These are phyloP conservation scores for Dynastes tityus DNA, from an alignment of 2,888 invertebrate species.

Conservation along the genomic window DNA sequence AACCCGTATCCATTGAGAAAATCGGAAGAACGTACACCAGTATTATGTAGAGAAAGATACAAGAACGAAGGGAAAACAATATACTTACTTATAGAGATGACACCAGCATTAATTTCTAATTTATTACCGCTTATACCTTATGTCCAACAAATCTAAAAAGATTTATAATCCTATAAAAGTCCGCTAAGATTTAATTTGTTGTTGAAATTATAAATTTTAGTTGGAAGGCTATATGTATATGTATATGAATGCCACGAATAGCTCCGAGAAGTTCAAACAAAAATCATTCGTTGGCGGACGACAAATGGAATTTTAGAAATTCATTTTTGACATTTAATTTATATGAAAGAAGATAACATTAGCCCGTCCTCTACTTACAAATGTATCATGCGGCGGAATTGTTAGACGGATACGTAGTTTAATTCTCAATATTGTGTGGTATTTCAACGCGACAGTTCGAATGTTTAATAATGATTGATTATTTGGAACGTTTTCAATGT, in stretches of 20 bases:
- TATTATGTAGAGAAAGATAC: conserved; percentile 12
- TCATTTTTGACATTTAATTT: conserved; percentile 18
- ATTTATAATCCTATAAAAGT: conserved; percentile 41
- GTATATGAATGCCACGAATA: not conserved
- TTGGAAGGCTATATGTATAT: not conserved
- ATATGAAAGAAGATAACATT: conserved; percentile 14
- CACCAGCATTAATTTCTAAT: conserved; percentile 36
- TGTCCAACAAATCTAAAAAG: conserved; percentile 36
- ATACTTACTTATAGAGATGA: conserved; percentile 26
- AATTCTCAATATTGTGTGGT: conserved; percentile 25
- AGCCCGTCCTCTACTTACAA: not conserved
- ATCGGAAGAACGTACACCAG: not conserved
- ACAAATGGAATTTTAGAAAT: conserved; percentile 20
- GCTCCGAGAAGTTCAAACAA: conserved; percentile 3
- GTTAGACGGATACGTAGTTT: conserved; percentile 18
- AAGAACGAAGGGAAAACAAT: conserved; percentile 29
- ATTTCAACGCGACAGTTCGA: conserved; percentile 9
- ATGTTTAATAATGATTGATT: conserved; percentile 34
- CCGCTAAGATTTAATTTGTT: conserved; percentile 36
- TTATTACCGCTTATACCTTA: conserved; percentile 17
- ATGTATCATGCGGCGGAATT: not conserved
- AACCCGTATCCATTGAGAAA: conserved; percentile 17
- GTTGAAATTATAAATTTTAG: conserved; percentile 45
- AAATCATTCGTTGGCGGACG: not conserved
- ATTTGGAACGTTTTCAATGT: conserved; percentile 14